phyloP scores from a whole-genome alignment of 2,113 vertebrate species.

The Tamias sibiricus region DNA sequence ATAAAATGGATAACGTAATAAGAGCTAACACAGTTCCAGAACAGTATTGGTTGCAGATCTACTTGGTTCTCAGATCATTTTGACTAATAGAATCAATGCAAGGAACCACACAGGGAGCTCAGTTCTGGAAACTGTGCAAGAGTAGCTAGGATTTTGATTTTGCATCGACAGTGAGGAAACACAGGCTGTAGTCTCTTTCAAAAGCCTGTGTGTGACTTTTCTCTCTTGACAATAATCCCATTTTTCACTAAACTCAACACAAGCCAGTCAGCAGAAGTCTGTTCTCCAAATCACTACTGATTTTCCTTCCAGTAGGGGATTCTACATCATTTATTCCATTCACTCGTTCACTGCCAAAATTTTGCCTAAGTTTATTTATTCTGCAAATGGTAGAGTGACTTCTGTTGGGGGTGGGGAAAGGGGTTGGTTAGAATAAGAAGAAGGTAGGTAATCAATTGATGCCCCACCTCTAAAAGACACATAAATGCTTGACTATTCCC shows the following conservation, averaged over 20 bases:
- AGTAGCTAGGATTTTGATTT: background rate
- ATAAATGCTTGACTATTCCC: background rate
- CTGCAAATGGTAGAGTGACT: background rate
- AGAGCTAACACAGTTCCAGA: background rate
- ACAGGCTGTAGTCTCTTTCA: background rate
- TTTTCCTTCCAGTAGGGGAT: background rate
- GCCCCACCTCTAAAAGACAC: background rate
- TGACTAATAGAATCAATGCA: background rate
- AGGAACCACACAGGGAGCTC: background rate
- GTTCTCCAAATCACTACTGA: background rate
- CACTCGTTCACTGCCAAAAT: background rate
- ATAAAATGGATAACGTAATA: background rate
- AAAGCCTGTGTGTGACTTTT: background rate
- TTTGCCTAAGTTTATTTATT: conserved; percentile 11
- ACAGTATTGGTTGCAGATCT: background rate
- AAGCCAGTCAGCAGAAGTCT: background rate
- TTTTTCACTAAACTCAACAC: background rate
- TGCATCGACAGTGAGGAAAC: background rate
- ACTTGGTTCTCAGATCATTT: background rate
- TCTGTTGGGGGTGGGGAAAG: background rate
- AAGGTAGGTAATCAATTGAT: background rate
- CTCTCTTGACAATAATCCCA: background rate
- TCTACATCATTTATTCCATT: background rate
- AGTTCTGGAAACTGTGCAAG: background rate
- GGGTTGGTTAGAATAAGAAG: background rate